These are phyloP conservation scores for Henricia sp. DNA, from an alignment of 53 echinoderm and acorn worm genomes.

Conservation along the genomic window DNA sequence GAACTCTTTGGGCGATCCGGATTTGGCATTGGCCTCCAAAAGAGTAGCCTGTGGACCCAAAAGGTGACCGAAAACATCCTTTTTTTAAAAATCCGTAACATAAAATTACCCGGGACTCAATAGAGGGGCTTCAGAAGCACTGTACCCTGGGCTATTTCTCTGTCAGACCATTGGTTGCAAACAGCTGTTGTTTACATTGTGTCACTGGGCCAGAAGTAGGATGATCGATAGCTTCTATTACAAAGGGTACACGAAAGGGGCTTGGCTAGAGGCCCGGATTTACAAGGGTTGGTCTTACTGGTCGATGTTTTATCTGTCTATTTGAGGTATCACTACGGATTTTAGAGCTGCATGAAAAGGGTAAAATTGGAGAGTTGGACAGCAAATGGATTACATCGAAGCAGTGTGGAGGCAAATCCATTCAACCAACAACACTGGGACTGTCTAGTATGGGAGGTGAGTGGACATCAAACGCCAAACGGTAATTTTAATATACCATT, in stretches of 20 bases:
- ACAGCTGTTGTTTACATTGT: too few relatives aligned
- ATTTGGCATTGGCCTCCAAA: constrained; percentile 69
- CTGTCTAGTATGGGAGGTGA: constrained; percentile 71
- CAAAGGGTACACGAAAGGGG: too few relatives aligned
- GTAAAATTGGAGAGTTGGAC: constrained; percentile 65
- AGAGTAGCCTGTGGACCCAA: constrained; percentile 66
- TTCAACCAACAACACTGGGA: constrained; percentile 67
- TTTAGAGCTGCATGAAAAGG: constrained; percentile 62
- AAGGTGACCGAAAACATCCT: constrained; percentile 13
- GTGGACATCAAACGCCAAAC: not conserved
- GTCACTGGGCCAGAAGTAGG: too few relatives aligned
- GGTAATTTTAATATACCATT: too few relatives aligned
- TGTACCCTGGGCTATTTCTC: too few relatives aligned
- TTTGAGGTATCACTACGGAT: constrained; percentile 55
- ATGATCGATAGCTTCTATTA: too few relatives aligned
- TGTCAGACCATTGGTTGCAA: too few relatives aligned
- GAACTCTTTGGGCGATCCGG: constrained; percentile 72
- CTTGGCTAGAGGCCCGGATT: too few relatives aligned
- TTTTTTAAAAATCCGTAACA: not conserved
- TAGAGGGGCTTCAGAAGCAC: too few relatives aligned
- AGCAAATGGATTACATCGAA: constrained; percentile 61
- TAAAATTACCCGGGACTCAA: too few relatives aligned
- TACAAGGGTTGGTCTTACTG: too few relatives aligned
- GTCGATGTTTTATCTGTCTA: too few relatives aligned
- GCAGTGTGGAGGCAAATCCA: constrained; percentile 50